Evolutionary conservation across 1,140 invertebrate genomes (phyloP), one percentile per base, ranked within the genome.

Genomic region (Listronotus oregonensis): DNA sequence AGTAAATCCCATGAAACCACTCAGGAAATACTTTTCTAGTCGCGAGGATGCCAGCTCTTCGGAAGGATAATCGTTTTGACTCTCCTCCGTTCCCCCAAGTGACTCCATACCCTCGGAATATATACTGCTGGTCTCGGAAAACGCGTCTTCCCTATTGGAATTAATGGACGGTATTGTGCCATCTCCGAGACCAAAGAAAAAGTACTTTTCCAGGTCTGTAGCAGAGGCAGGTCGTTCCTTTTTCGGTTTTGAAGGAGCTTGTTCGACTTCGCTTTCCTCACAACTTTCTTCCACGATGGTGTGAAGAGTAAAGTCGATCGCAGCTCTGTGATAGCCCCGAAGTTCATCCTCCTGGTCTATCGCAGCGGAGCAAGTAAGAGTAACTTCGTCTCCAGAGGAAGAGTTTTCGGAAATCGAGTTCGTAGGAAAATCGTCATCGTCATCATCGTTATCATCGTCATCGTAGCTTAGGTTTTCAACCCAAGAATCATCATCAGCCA

Each of bases 261-360:
- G 83, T 73, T 90, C 90, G 46, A 88, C 86, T 79, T 91, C 91
- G 76, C 88, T 95, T 77, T 96, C 94, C 78, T 96, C 94, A 75
- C 93, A 95, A 64, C 92, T 94, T 78, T 96, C 94, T 81, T 97
- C 94, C 0, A 95, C 88, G 69, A 97, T 97, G 0, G 94, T 97
- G 71, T 96, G 93, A 51, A 97, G 80, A 0, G 93, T 95, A 68
- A 95, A 94, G 78, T 95, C 93, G 67, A 94, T 90, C 2, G 89
- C 86, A 31, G 90, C 86, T 14, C 90, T 82, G 73, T 91, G 89
- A 72, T 93, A 94, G 3, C 90, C 90, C 3, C 89, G 80, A 18
- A 93, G 82, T 66, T 94, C 92, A 67, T 93, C 91, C 69, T 93
- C 91, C 5, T 90, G 83, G 72, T 91, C 87, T 9, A 83, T 75